phyloP scores from a whole-genome alignment of 1,140 invertebrate species.

The Dinothrombium tinctorium region DNA sequence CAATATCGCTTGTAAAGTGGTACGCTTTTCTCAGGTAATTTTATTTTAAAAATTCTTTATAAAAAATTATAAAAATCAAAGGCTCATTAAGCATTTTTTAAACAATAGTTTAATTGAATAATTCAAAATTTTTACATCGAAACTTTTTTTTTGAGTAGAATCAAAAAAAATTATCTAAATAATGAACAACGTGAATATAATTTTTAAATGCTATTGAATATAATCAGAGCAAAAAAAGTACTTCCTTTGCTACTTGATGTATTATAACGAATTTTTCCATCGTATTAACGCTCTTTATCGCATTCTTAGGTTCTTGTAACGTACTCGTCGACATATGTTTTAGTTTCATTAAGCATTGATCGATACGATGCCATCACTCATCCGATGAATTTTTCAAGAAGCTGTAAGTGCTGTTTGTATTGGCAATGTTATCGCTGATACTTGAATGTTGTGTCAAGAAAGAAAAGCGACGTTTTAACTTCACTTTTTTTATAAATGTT shows the following conservation, averaged over 20 bases:
- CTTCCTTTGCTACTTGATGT: no score
- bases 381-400: slow-evolving; percentile 79
- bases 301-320: slow-evolving; percentile 46
- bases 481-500: not conserved
- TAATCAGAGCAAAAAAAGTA: no score
- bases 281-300: not conserved
- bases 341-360: slow-evolving; percentile 80
- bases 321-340: slow-evolving; percentile 78
- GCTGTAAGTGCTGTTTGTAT: slow-evolving; percentile 44
- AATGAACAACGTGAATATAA: no score
- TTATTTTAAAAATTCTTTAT: not conserved
- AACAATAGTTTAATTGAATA: no score
- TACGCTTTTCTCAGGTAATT: slow-evolving; percentile 47
- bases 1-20: slow-evolving; percentile 59
- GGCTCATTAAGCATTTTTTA: no score
- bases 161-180: no score
- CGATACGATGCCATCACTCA: slow-evolving; percentile 79
- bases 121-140: no score
- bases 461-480: not conserved
- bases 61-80: no score
- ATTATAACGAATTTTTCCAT: not conserved
- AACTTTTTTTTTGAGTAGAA: no score
- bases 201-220: no score
- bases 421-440: not conserved
- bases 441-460: no score